Conservation (phyloP, 2,113 vertebrate species). For the Prionailurus bengalensis region DNA sequence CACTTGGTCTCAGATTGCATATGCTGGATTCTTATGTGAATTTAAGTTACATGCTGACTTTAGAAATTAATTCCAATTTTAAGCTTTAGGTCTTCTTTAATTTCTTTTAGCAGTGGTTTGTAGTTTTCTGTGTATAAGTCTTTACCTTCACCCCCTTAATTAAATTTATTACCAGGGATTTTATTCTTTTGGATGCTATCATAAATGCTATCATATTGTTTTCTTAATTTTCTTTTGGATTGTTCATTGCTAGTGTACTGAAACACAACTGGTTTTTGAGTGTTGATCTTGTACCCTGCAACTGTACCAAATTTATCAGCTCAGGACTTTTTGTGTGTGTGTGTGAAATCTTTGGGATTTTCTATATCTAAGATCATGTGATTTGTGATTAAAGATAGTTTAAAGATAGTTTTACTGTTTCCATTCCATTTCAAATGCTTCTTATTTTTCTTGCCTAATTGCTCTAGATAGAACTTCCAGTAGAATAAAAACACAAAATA, state of each 20-base stretch:
- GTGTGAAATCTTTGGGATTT: not conserved
- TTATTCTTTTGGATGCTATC: constrained; percentile 21
- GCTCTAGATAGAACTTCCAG: not conserved
- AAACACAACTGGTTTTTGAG: not conserved
- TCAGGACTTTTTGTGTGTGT: not conserved
- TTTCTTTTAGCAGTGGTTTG: not conserved
- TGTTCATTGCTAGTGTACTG: not conserved
- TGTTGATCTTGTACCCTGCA: not conserved
- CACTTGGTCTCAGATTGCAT: not conserved
- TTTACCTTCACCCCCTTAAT: not conserved
- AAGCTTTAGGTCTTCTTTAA: constrained; percentile 13
- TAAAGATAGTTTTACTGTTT: not conserved
- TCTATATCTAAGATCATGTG: not conserved
- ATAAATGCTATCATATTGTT: not conserved
- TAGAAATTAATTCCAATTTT: not conserved
- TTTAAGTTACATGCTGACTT: not conserved
- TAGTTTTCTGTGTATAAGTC: not conserved
- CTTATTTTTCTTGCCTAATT: not conserved
- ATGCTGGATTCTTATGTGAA: not conserved
- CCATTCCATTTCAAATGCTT: not conserved
- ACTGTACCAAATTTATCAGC: not conserved
- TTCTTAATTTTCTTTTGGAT: not conserved
- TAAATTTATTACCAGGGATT: not conserved
- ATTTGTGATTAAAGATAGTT: constrained; percentile 6
- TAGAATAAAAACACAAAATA: not conserved